phyloP scores from a whole-genome alignment of 2,888 invertebrate species.

The Dicyrtomina minuta region DNA sequence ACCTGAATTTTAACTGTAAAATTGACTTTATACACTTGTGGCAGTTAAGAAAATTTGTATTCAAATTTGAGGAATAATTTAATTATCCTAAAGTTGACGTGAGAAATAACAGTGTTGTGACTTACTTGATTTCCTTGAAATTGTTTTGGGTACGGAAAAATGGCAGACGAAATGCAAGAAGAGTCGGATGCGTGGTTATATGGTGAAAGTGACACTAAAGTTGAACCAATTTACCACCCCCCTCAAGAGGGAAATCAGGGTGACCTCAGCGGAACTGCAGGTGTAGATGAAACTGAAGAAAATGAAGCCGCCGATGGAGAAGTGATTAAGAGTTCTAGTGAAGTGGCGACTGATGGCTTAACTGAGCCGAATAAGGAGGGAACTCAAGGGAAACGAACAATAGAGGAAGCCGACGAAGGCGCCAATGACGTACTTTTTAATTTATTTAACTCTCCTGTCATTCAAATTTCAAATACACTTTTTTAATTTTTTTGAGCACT shows the following conservation, averaged over 20 bases:
- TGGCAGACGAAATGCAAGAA: conserved; percentile 41
- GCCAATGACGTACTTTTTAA: conserved; percentile 55
- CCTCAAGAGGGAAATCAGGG: conserved; percentile 19
- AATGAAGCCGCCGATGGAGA: background rate
- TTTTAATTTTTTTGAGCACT: no score
- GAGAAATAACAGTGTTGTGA: no score
- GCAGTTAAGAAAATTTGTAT: no score
- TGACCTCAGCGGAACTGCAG: conserved; percentile 15
- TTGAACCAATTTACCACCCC: conserved; percentile 56
- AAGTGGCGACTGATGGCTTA: no score
- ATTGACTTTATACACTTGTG: no score
- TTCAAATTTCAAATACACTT: no score
- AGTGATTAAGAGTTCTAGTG: background rate
- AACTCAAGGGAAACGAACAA: conserved; percentile 55
- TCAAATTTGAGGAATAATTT: no score
- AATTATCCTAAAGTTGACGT: no score
- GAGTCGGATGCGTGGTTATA: conserved; percentile 75
- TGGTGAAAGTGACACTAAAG: conserved; percentile 67
- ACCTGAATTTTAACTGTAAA: no score
- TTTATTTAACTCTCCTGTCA: no score
- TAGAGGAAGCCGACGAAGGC: conserved; percentile 50
- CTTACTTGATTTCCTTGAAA: background rate
- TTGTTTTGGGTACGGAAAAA: no score
- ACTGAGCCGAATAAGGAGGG: conserved; percentile 60
- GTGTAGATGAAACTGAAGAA: conserved; percentile 16